Percentiles rank a stretch among this genome's conserved stretches.
These are phyloP conservation scores for Megaustenia siamemsis DNA, from an alignment of 2,888 invertebrate genomes.

Conservation along the genomic window DNA sequence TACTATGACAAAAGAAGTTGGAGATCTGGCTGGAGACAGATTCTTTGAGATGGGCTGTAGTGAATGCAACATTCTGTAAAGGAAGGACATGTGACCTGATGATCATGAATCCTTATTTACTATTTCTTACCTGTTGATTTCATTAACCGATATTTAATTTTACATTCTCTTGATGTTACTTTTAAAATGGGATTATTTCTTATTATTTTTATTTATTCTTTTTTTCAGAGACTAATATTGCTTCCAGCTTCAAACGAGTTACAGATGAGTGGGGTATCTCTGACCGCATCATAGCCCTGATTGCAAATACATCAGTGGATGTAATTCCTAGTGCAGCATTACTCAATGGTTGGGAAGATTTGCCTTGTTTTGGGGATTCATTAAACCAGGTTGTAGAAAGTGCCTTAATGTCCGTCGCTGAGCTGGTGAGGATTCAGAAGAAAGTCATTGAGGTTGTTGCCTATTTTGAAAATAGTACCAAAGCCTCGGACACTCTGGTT, in stretches of 20 bases:
- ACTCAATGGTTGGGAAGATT: slow-evolving; percentile 49
- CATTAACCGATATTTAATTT: no score
- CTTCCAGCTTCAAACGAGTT: slow-evolving; percentile 42
- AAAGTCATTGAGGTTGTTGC: slow-evolving; percentile 47
- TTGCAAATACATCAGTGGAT: slow-evolving; percentile 34
- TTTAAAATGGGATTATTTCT: no score
- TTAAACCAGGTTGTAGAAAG: slow-evolving; percentile 38
- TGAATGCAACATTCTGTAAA: no score
- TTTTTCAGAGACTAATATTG: slow-evolving; percentile 27
- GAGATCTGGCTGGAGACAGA: no score
- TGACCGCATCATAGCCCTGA: slow-evolving; percentile 40
- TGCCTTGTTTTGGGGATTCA: slow-evolving; percentile 47
- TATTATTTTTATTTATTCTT: no score
- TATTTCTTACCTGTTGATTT: no score
- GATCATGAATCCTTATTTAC: no score
- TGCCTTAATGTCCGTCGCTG: slow-evolving; percentile 47
- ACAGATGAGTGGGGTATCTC: slow-evolving; percentile 52
- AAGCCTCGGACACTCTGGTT: slow-evolving; percentile 46
- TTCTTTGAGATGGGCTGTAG: no score
- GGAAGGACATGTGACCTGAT: no score
- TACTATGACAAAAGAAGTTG: no score
- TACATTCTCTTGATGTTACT: no score
- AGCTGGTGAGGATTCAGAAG: slow-evolving; percentile 47
- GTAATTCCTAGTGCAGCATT: slow-evolving; percentile 36
- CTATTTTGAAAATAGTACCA: slow-evolving; percentile 50